These are phyloP conservation scores for Chanos chanos DNA, from an alignment of 2,797 vertebrate genomes.

Conservation along the genomic window DNA sequence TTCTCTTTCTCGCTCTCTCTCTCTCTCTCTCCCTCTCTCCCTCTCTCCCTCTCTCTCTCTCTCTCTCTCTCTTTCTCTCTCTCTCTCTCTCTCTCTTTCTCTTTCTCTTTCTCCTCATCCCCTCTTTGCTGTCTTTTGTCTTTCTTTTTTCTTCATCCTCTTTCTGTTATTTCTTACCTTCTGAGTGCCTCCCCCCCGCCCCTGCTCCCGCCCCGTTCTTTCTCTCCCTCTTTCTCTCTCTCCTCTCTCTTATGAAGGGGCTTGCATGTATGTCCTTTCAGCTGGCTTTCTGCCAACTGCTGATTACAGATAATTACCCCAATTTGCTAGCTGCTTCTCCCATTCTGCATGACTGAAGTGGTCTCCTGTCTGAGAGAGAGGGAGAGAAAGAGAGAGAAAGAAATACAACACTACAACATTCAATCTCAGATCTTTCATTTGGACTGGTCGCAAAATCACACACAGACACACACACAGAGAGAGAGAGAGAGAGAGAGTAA, in stretches of 20 bases:
- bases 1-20: background rate
- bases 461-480: too few relatives aligned
- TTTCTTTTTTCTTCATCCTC: constrained; percentile 4
- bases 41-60: background rate
- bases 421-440: too few relatives aligned
- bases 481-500: too few relatives aligned
- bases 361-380: too few relatives aligned
- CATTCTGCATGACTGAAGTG: too few relatives aligned
- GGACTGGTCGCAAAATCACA: too few relatives aligned
- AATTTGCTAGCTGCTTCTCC: too few relatives aligned
- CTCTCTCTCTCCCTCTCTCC: background rate
- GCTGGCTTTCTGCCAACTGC: too few relatives aligned
- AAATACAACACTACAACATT: too few relatives aligned
- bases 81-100: background rate
- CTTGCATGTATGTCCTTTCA: too few relatives aligned
- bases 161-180: background rate
- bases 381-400: too few relatives aligned
- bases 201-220: background rate
- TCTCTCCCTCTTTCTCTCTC: constrained; percentile 32
- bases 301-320: too few relatives aligned
- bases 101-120: constrained; percentile 1
- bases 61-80: background rate
- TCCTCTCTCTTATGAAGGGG: constrained; percentile 48
- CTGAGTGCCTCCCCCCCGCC: background rate
- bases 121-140: background rate